A percentile compares a stretch with the other conserved stretches of the same genome.
These are phyloP conservation scores for Eriocheir sinensis DNA, from an alignment of 1,140 invertebrate species.

Conservation along the genomic window DNA sequence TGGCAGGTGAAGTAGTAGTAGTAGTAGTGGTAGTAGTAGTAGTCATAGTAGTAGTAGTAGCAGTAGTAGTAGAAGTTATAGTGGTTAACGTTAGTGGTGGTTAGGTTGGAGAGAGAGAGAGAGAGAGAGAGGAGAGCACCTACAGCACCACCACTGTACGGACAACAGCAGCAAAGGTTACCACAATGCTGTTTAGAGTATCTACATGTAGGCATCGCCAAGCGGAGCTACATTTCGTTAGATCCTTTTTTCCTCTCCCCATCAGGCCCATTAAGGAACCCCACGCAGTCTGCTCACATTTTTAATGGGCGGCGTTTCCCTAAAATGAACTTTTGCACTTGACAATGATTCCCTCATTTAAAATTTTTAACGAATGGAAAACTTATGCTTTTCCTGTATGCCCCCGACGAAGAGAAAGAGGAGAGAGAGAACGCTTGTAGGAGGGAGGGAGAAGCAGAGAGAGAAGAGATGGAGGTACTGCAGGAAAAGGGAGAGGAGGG, in stretches of 20 bases:
- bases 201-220: conserved; percentile 54
- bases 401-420: no score
- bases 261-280: conserved; percentile 58
- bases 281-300: conserved; percentile 60
- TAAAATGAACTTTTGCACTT: conserved; percentile 60
- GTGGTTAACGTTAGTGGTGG: neutral
- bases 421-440: neutral
- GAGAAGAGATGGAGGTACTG: no score
- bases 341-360: conserved; percentile 65
- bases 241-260: conserved; percentile 15
- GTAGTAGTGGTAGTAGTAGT: no score
- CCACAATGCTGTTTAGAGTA: no score
- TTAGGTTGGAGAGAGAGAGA: neutral
- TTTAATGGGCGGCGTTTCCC: conserved; percentile 64
- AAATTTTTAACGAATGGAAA: conserved; percentile 75
- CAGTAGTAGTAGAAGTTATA: no score
- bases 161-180: conserved; percentile 45
- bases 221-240: conserved; percentile 27
- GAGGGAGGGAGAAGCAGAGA: no score
- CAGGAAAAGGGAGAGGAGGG: no score
- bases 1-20: no score
- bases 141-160: no score
- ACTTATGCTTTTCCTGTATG: conserved; percentile 68
- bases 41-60: no score
- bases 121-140: conserved; percentile 41